A percentile compares a stretch with the other conserved stretches of the same genome.
Conservation (phyloP, 2,113 vertebrate species). For the Triplophysa rosa region DNA sequence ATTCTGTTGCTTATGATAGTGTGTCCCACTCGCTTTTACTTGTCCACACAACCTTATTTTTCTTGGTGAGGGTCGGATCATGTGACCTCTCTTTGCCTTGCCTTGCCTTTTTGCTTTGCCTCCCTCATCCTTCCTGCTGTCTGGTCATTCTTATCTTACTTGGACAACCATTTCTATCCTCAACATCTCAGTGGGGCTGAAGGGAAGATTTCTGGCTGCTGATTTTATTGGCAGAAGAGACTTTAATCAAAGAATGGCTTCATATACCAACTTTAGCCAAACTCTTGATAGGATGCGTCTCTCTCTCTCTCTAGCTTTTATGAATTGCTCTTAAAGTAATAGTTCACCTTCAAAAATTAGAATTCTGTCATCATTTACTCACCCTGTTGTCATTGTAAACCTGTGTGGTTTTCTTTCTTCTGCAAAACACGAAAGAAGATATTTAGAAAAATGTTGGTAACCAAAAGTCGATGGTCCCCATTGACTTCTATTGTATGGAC, state of each 20-base stretch:
- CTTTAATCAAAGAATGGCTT: constrained; percentile 24
- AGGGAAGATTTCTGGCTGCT: constrained; percentile 9
- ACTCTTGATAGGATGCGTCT: background rate
- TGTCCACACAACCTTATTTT: background rate
- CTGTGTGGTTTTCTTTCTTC: background rate
- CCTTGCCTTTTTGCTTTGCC: background rate
- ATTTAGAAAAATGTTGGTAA: too few species aligned
- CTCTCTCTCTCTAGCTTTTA: background rate
- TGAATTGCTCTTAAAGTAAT: background rate
- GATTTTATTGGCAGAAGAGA: constrained; percentile 1
- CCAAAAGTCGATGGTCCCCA: too few species aligned
- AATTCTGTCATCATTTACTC: too few species aligned
- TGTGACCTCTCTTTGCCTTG: background rate
- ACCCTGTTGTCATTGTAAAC: too few species aligned
- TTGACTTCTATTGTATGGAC: too few species aligned
- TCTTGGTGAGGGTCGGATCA: constrained; percentile 6
- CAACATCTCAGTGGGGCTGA: background rate
- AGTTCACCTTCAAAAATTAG: too few species aligned
- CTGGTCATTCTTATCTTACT: constrained; percentile 19
- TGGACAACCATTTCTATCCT: constrained; percentile 21
- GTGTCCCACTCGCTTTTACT: background rate
- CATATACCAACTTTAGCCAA: background rate
- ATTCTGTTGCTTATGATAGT: background rate
- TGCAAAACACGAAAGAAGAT: too few species aligned
- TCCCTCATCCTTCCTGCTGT: background rate